Conservation (phyloP, 2,888 invertebrate genomes). For the Herminia tarsipennalis region DNA sequence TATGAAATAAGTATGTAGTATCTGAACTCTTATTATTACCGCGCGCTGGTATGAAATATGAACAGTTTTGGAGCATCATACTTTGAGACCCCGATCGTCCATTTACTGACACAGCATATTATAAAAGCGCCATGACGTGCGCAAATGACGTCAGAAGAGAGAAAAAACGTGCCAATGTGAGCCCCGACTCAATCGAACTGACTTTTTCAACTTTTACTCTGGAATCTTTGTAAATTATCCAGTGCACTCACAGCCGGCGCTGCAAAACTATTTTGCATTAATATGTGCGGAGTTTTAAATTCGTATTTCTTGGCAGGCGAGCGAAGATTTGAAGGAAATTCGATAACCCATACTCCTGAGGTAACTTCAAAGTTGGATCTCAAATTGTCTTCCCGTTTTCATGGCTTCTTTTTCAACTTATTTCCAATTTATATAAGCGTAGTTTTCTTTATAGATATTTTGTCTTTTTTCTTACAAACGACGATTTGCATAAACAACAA, state of each 20-base stretch:
- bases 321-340: slow-evolving; percentile 33
- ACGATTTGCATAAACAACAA: slow-evolving; percentile 26
- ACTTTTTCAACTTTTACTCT: slow-evolving; percentile 17
- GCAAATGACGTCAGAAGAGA: slow-evolving; percentile 3
- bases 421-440: slow-evolving; percentile 5
- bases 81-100: not conserved
- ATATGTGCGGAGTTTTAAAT: slow-evolving; percentile 42
- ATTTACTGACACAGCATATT: slow-evolving; percentile 7
- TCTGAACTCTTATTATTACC: not conserved
- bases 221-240: slow-evolving; percentile 35
- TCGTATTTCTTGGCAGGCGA: slow-evolving; percentile 40
- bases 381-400: slow-evolving; percentile 10
- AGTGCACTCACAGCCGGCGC: slow-evolving; percentile 26
- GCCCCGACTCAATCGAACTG: slow-evolving; percentile 15
- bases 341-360: slow-evolving; percentile 38
- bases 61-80: slow-evolving; percentile 2
- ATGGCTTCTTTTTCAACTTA: slow-evolving; percentile 6
- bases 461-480: slow-evolving; percentile 12
- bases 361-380: slow-evolving; percentile 33
- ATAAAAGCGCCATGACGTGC: slow-evolving; percentile 6
- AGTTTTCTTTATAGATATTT: slow-evolving; percentile 4
- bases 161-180: slow-evolving; percentile 15
- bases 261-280: slow-evolving; percentile 46
- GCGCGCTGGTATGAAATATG: not conserved
- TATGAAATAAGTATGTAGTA: not conserved